These are phyloP conservation scores for Nilaparvata lugens DNA, from an alignment of 1,140 invertebrate genomes.

Conservation along the genomic window DNA sequence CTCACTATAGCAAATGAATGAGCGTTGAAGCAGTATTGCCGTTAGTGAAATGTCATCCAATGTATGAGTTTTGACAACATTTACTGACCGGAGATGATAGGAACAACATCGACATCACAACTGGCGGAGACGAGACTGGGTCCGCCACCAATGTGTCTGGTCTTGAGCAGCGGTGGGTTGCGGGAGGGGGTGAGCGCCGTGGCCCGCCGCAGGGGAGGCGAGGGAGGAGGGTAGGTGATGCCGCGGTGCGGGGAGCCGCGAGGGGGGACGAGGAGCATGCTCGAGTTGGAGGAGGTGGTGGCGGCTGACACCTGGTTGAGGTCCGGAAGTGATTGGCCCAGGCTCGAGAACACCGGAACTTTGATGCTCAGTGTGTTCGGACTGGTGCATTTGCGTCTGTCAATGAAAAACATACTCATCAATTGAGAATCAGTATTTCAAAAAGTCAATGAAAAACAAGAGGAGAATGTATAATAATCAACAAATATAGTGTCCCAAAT, in stretches of 20 bases:
- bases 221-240: constrained; percentile 66
- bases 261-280: constrained; percentile 40
- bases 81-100: constrained; percentile 35
- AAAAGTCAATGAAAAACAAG: too few species aligned
- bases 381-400: constrained; percentile 38
- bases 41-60: too few species aligned
- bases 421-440: too few species aligned
- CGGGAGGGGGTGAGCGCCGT: constrained; percentile 58
- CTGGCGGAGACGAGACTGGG: constrained; percentile 21
- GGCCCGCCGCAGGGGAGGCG: constrained; percentile 55
- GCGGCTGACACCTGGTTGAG: constrained; percentile 45
- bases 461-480: too few species aligned
- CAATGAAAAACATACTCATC: constrained; percentile 29
- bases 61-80: not conserved
- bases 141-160: constrained; percentile 39
- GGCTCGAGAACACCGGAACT: constrained; percentile 47
- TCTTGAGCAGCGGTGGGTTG: constrained; percentile 65
- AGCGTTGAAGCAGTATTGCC: too few species aligned
- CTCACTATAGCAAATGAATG: too few species aligned
- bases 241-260: constrained; percentile 44
- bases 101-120: constrained; percentile 37
- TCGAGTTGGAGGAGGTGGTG: constrained; percentile 37
- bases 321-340: constrained; percentile 66
- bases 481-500: too few species aligned
- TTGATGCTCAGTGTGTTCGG: constrained; percentile 68